A percentile compares a stretch with the other conserved stretches of the same genome.
These are phyloP conservation scores for Alca torda DNA, from an alignment of 2,797 vertebrate species.

Conservation along the genomic window DNA sequence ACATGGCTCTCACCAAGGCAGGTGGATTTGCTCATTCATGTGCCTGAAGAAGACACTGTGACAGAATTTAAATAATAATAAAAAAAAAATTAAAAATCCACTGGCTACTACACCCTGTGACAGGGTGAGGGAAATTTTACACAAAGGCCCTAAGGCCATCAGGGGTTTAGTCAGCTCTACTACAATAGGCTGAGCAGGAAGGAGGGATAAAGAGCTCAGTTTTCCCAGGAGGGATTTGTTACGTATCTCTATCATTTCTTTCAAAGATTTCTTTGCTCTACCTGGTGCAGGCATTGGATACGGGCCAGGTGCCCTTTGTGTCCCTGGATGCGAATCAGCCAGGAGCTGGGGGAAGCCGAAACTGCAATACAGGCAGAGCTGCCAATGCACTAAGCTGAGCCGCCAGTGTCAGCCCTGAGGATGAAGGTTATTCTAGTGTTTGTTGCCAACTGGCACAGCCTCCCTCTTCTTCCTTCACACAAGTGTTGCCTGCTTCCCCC, in stretches of 20 bases:
- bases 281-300: constrained; percentile 29
- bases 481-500: constrained; percentile 2
- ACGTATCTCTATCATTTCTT: constrained; percentile 27
- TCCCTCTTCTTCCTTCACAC: constrained; percentile 30
- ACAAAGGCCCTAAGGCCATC: background rate
- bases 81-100: background rate
- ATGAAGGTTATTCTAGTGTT: background rate
- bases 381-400: background rate
- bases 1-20: background rate
- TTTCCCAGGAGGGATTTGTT: constrained; percentile 42
- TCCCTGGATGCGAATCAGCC: background rate
- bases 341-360: background rate
- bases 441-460: constrained; percentile 48
- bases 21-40: background rate
- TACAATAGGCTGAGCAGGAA: constrained; percentile 18
- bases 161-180: constrained; percentile 1
- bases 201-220: constrained; percentile 18
- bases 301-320: constrained; percentile 27
- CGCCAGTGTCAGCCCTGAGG: constrained; percentile 19
- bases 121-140: background rate
- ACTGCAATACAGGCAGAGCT: background rate
- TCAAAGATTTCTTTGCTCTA: constrained; percentile 42
- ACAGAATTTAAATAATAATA: background rate
- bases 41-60: background rate
- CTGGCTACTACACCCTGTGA: background rate